phyloP scores from a whole-genome alignment of 2,797 vertebrate species.

The Trematomus bernacchii region DNA sequence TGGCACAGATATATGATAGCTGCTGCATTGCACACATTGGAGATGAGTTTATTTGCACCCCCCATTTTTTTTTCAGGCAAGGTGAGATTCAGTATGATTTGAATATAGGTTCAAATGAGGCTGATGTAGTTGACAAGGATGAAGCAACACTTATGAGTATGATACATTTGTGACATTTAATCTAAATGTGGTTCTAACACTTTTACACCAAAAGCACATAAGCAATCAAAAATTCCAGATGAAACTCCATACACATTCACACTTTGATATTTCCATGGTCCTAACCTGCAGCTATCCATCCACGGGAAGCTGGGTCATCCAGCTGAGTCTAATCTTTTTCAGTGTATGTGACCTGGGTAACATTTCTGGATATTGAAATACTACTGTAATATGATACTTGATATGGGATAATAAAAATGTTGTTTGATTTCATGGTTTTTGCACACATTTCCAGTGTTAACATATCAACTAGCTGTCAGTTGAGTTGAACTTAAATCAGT shows the following conservation, averaged over 20 bases:
- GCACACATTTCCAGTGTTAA: neutral
- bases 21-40: neutral
- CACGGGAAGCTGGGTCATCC: neutral
- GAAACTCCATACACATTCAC: slow-evolving; percentile 25
- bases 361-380: neutral
- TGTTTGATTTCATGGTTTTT: neutral
- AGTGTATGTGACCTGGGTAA: neutral
- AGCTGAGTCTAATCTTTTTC: neutral
- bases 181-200: neutral
- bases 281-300: neutral
- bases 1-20: neutral
- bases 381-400: too few species aligned
- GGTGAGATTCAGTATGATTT: neutral
- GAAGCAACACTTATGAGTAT: slow-evolving; percentile 4
- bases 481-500: neutral
- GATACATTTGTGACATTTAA: neutral
- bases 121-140: neutral
- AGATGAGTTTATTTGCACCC: neutral
- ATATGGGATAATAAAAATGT: neutral
- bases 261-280: slow-evolving; percentile 15
- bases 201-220: slow-evolving; percentile 15
- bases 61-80: neutral
- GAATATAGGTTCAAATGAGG: slow-evolving; percentile 4
- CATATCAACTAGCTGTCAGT: neutral
- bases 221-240: neutral